Evolutionary conservation across 2,888 invertebrate genomes (phyloP).

Genomic region (Orthosia gracilis): DNA sequence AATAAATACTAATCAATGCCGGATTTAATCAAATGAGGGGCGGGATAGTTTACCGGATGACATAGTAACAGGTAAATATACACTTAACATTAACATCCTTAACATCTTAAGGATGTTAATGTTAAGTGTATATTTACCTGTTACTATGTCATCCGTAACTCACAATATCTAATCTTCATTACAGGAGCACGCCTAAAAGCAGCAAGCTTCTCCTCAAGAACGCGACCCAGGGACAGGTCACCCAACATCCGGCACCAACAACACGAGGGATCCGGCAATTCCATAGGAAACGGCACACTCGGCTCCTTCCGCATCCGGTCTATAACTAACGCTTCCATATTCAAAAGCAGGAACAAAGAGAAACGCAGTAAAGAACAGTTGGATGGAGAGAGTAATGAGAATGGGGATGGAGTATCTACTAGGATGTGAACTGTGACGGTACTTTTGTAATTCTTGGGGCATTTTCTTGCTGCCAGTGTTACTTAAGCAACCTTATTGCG

Average conservation of each 20-base stretch:
- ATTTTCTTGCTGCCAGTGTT: constrained; percentile 5
- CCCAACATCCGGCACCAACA: constrained; percentile 78
- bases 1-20: too few species aligned
- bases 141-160: not conserved
- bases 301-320: constrained; percentile 83
- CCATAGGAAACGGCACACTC: constrained; percentile 76
- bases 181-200: constrained; percentile 81
- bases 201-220: constrained; percentile 83
- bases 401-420: constrained; percentile 80
- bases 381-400: constrained; percentile 72
- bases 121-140: too few species aligned
- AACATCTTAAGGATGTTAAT: too few species aligned
- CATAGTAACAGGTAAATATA: too few species aligned
- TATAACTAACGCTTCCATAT: constrained; percentile 84
- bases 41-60: too few species aligned
- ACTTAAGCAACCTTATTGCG: not conserved
- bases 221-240: constrained; percentile 80
- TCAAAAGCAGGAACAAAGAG: constrained; percentile 77
- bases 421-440: constrained; percentile 75
- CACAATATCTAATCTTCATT: constrained; percentile 9
- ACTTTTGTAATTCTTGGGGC: constrained; percentile 3
- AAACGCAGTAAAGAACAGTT: constrained; percentile 74
- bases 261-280: constrained; percentile 71
- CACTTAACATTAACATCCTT: too few species aligned
- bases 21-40: too few species aligned